Evolutionary conservation across 2,113 vertebrate genomes (phyloP).

Genomic region (Pica pica): DNA sequence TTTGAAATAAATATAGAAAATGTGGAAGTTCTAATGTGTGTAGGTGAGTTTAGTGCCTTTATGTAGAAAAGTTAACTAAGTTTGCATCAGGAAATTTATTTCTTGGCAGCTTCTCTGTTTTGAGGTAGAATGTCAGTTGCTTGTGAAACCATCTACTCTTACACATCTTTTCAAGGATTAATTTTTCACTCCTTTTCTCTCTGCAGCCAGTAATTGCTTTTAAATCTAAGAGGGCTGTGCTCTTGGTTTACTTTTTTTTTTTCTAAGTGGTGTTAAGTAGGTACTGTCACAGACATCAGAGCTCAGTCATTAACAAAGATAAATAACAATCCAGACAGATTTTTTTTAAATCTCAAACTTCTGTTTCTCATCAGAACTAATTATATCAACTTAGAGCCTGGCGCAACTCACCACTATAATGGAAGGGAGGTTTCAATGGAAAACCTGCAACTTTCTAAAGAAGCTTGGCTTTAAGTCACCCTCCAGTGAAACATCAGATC

Average conservation of each 20-base stretch:
- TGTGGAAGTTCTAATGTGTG: background rate
- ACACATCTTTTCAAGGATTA: constrained; percentile 5
- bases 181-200: constrained; percentile 21
- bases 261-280: background rate
- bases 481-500: constrained; percentile 41
- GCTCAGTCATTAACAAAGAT: background rate
- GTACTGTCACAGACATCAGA: background rate
- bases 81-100: constrained; percentile 7
- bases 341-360: background rate
- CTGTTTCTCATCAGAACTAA: constrained; percentile 11
- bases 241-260: background rate
- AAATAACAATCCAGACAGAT: background rate
- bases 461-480: constrained; percentile 2
- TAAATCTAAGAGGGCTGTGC: background rate
- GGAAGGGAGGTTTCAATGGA: background rate
- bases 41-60: constrained; percentile 9
- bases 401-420: background rate
- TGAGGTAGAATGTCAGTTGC: background rate
- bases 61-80: constrained; percentile 2
- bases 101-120: constrained; percentile 39
- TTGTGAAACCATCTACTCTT: constrained; percentile 7
- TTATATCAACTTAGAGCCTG: background rate
- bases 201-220: background rate
- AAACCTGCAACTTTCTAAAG: background rate
- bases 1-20: constrained; percentile 38